Evolutionary conservation across 2,113 vertebrate genomes (phyloP).

Genomic region (Cromileptes altivelis): DNA sequence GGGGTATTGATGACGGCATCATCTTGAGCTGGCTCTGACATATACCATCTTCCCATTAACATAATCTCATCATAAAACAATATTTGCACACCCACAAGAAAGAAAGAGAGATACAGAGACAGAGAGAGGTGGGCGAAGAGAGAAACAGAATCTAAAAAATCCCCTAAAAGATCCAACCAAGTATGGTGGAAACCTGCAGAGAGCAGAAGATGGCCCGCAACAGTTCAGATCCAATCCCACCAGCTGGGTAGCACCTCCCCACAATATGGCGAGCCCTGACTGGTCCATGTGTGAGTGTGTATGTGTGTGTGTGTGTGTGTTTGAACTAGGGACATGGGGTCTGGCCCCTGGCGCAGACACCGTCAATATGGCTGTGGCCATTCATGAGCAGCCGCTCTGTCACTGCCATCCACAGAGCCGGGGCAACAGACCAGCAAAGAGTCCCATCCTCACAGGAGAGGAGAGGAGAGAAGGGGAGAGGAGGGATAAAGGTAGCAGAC

Average conservation of each 20-base stretch:
- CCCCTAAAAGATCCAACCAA: conserved; percentile 11
- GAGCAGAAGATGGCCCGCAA: conserved; percentile 45
- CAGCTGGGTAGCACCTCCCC: conserved; percentile 75
- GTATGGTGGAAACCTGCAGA: conserved; percentile 39
- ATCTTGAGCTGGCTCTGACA: conserved; percentile 39
- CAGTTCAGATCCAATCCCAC: conserved; percentile 50
- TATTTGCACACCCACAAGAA: conserved; percentile 22
- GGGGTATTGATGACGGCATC: conserved; percentile 32
- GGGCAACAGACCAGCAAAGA: conserved; percentile 31
- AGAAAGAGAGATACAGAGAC: not conserved
- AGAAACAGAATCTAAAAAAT: not conserved
- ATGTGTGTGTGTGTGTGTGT: conserved; percentile 38
- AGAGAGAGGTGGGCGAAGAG: not conserved
- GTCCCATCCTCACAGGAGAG: not conserved
- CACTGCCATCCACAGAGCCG: conserved; percentile 23
- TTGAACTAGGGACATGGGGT: conserved; percentile 56
- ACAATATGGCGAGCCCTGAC: conserved; percentile 66
- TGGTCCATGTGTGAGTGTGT: conserved; percentile 12
- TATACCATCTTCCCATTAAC: conserved; percentile 38
- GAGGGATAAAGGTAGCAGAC: conserved; percentile 56
- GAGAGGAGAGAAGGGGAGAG: conserved; percentile 36
- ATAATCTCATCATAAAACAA: conserved; percentile 48
- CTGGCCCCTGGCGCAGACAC: conserved; percentile 56
- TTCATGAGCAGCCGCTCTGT: conserved; percentile 59
- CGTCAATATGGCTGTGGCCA: conserved; percentile 68